A percentile compares a stretch with the other conserved stretches of the same genome.
Evolutionary conservation across 1,140 invertebrate species (phyloP).

Genomic region (Acromyrmex heyeri): DNA sequence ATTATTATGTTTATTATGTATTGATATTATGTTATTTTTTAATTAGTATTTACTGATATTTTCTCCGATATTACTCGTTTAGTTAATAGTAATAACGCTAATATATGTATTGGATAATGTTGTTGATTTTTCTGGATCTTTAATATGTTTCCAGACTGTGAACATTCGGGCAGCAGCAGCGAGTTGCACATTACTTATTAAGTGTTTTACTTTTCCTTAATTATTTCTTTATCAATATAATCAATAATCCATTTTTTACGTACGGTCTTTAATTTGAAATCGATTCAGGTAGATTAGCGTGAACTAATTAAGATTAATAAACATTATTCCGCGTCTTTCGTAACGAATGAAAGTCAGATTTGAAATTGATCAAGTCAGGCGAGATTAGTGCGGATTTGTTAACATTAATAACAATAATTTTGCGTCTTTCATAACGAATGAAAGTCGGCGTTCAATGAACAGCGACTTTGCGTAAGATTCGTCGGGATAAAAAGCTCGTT

Average conservation of each 20-base stretch:
- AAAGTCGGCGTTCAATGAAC: not conserved
- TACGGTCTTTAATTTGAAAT: not conserved
- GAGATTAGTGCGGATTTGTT: not conserved
- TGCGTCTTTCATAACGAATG: conserved; percentile 17
- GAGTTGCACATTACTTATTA: not conserved
- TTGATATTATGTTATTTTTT: too few species aligned
- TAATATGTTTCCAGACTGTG: not conserved
- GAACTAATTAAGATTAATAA: conserved; percentile 1
- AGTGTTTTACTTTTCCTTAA: not conserved
- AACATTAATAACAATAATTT: conserved; percentile 25
- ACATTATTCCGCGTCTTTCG: conserved; percentile 21
- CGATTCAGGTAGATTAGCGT: not conserved
- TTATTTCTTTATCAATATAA: not conserved
- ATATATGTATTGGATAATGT: not conserved
- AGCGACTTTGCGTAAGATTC: not conserved
- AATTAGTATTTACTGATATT: too few species aligned
- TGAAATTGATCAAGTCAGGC: not conserved
- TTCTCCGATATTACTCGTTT: too few species aligned
- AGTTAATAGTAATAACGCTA: too few species aligned
- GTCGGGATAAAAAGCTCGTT: not conserved
- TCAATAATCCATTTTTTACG: not conserved
- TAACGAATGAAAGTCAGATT: conserved; percentile 15
- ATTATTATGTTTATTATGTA: too few species aligned
- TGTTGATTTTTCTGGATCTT: not conserved
- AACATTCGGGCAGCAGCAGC: not conserved